Conservation (phyloP, 2,888 invertebrate genomes). For the Gymnosoma rotundatum region DNA sequence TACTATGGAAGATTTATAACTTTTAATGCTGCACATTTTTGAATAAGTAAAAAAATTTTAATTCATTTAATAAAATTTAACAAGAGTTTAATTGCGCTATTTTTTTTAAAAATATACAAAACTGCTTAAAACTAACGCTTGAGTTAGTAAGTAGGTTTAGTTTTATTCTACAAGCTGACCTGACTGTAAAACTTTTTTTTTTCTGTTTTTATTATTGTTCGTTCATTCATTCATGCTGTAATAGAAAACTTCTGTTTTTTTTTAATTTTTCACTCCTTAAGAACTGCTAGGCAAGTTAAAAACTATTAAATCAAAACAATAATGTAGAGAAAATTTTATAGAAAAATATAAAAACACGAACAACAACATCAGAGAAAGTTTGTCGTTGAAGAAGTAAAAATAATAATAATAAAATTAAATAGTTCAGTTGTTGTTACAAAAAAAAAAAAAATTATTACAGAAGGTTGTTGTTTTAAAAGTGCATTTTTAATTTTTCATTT, state of each 20-base stretch:
- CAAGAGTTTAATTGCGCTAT: background rate
- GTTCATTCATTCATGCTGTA: background rate
- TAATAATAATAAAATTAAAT: conserved; percentile 61
- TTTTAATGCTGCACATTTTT: no score
- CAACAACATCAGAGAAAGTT: conserved; percentile 32
- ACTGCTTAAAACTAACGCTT: background rate
- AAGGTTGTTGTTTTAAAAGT: conserved; percentile 25
- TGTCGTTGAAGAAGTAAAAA: conserved; percentile 34
- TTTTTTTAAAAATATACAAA: background rate
- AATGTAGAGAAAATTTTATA: background rate
- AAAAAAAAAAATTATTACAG: background rate
- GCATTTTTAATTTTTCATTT: background rate
- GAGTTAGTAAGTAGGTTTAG: conserved; percentile 29
- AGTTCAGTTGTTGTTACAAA: conserved; percentile 26
- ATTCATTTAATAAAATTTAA: no score
- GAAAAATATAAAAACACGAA: background rate
- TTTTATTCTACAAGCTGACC: conserved; percentile 13
- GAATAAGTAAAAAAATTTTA: no score
- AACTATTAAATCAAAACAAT: background rate
- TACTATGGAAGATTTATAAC: no score
- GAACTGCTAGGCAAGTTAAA: conserved; percentile 11
- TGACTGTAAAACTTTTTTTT: background rate
- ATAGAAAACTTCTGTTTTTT: background rate
- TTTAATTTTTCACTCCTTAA: background rate
- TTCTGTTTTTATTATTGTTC: background rate